phyloP scores from a whole-genome alignment of 1,140 invertebrate species.

The Scaptodrosophila lebanonensis region DNA sequence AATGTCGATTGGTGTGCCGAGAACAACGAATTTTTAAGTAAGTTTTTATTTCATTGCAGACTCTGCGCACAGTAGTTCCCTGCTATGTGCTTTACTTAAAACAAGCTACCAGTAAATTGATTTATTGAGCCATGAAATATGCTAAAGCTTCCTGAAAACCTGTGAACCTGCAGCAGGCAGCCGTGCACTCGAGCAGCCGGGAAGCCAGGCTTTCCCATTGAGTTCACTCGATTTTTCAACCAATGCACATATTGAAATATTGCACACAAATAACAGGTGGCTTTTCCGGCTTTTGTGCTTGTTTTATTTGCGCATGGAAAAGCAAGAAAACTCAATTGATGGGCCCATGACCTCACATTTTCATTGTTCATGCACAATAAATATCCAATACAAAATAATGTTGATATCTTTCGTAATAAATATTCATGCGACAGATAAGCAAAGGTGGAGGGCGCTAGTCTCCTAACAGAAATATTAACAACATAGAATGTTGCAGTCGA shows the following conservation, averaged over 20 bases:
- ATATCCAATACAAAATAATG: slow-evolving; percentile 33
- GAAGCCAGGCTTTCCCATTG: slow-evolving; percentile 8
- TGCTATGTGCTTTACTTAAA: slow-evolving; percentile 11
- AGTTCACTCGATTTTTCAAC: slow-evolving; percentile 12
- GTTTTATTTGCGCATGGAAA: too few species aligned
- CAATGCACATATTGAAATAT: slow-evolving; percentile 42
- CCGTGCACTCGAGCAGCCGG: too few species aligned
- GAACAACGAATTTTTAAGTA: too few species aligned
- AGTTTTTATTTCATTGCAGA: too few species aligned
- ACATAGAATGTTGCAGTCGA: too few species aligned
- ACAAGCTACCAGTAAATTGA: too few species aligned
- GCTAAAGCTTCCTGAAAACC: slow-evolving; percentile 50
- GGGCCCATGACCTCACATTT: slow-evolving; percentile 24
- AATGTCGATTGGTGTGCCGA: too few species aligned
- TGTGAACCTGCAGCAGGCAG: slow-evolving; percentile 36
- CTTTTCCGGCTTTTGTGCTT: slow-evolving; percentile 43
- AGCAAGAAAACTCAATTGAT: slow-evolving; percentile 9
- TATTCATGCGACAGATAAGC: too few species aligned
- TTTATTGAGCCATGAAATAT: slow-evolving; percentile 60
- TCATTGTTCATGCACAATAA: slow-evolving; percentile 19
- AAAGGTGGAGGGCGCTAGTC: too few species aligned
- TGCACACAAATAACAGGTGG: slow-evolving; percentile 57
- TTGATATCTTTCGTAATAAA: slow-evolving; percentile 30
- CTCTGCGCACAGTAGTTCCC: too few species aligned
- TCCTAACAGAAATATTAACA: too few species aligned